Evolutionary conservation across 2,888 invertebrate species (phyloP).

Genomic region (Ophioninae sp.): DNA sequence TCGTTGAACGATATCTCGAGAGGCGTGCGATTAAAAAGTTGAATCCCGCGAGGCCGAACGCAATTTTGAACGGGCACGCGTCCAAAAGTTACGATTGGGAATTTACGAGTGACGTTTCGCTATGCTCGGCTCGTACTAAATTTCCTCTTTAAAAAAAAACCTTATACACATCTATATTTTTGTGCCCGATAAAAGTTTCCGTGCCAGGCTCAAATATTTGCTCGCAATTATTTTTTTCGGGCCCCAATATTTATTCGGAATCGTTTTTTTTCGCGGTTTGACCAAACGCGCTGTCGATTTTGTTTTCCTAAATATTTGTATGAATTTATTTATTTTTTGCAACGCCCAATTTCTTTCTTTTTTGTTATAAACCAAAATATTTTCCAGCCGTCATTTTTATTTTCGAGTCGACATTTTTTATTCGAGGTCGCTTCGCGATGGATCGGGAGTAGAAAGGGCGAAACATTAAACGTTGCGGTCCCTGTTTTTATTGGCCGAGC

Average conservation of each 20-base stretch:
- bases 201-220: too few relatives aligned
- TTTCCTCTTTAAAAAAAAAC: background rate
- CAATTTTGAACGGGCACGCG: conserved; percentile 63
- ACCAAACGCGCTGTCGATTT: too few relatives aligned
- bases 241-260: too few relatives aligned
- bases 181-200: conserved; percentile 10
- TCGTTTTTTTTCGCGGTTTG: too few relatives aligned
- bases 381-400: too few relatives aligned
- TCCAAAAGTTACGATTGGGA: conserved; percentile 51
- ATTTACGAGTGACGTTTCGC: conserved; percentile 65
- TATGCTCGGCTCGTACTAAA: conserved; percentile 52
- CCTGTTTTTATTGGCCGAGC: background rate
- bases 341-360: too few relatives aligned
- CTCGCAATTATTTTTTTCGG: background rate
- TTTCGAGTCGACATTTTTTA: background rate
- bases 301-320: too few relatives aligned
- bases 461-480: background rate
- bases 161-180: conserved; percentile 4
- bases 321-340: too few relatives aligned
- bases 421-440: background rate
- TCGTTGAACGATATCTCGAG: too few relatives aligned
- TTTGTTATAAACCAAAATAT: too few relatives aligned
- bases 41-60: conserved; percentile 13
- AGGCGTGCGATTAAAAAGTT: background rate
- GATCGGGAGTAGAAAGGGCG: too few relatives aligned